Evolutionary conservation across 2,888 invertebrate genomes (phyloP).

Genomic region (Exocentrus adspersus): DNA sequence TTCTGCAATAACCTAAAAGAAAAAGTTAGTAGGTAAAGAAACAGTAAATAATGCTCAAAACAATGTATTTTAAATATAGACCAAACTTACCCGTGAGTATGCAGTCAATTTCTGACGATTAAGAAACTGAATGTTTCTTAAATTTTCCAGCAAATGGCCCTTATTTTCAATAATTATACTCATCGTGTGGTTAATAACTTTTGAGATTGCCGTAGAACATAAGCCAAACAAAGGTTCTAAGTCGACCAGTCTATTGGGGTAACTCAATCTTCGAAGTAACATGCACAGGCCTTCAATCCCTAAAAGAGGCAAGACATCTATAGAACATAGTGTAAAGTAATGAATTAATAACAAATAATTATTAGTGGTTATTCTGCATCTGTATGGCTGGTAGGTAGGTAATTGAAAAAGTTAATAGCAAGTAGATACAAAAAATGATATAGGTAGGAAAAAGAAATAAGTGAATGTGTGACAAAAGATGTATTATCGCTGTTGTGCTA

Average conservation of each 20-base stretch:
- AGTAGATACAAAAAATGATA: too few relatives aligned
- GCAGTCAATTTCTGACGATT: neutral
- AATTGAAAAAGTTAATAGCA: too few relatives aligned
- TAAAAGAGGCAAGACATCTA: too few relatives aligned
- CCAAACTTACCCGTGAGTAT: constrained; percentile 13
- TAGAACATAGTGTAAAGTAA: too few relatives aligned
- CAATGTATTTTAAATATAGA: constrained; percentile 14
- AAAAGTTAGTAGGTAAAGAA: neutral
- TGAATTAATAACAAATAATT: neutral
- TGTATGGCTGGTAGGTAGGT: too few relatives aligned
- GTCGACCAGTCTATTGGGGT: constrained; percentile 15
- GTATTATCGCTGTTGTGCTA: neutral
- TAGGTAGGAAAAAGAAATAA: too few relatives aligned
- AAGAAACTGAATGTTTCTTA: constrained; percentile 6
- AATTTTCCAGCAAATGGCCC: constrained; percentile 10
- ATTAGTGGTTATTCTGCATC: too few relatives aligned
- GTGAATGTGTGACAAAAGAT: neutral
- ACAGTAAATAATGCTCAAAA: neutral
- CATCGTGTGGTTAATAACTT: neutral
- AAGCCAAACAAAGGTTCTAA: constrained; percentile 21
- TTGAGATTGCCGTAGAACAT: constrained; percentile 11
- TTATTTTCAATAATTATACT: constrained; percentile 5
- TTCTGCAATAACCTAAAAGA: constrained; percentile 3
- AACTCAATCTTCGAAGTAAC: constrained; percentile 1
- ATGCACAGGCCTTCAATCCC: constrained; percentile 3